Evolutionary conservation across 2,888 invertebrate species (phyloP).

Genomic region (Habroteleia sp.): DNA sequence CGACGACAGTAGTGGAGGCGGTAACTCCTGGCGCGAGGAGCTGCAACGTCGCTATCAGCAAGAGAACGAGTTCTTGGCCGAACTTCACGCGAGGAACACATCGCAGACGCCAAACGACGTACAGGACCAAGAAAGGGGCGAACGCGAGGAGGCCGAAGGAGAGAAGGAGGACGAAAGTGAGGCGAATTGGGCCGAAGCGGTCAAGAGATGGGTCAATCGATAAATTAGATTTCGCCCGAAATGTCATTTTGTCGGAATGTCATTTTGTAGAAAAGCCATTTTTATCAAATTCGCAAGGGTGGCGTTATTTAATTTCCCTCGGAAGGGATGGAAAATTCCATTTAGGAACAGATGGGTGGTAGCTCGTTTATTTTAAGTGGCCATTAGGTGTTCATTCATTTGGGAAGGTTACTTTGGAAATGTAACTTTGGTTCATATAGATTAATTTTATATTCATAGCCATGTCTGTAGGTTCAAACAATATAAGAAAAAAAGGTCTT

Average conservation of each 20-base stretch:
- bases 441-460: too few species aligned
- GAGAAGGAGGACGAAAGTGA: constrained; percentile 78
- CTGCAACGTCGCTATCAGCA: constrained; percentile 84
- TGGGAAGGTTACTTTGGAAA: too few species aligned
- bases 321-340: not conserved
- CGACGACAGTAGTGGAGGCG: constrained; percentile 83
- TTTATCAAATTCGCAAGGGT: constrained; percentile 13
- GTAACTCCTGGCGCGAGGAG: constrained; percentile 83
- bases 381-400: too few species aligned
- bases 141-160: constrained; percentile 82
- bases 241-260: too few species aligned
- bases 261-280: too few species aligned
- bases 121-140: constrained; percentile 74
- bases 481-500: too few species aligned
- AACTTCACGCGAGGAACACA: constrained; percentile 82
- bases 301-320: constrained; percentile 11
- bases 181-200: constrained; percentile 85
- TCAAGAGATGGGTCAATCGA: constrained; percentile 86
- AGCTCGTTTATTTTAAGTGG: constrained; percentile 31
- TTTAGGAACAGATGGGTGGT: not conserved
- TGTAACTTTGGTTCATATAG: not conserved
- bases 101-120: constrained; percentile 74
- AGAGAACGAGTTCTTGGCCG: constrained; percentile 83
- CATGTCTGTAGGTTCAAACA: too few species aligned
- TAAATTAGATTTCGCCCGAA: constrained; percentile 76